Conservation (phyloP, 2,797 vertebrate species). For the Pseudochirops cupreus region DNA sequence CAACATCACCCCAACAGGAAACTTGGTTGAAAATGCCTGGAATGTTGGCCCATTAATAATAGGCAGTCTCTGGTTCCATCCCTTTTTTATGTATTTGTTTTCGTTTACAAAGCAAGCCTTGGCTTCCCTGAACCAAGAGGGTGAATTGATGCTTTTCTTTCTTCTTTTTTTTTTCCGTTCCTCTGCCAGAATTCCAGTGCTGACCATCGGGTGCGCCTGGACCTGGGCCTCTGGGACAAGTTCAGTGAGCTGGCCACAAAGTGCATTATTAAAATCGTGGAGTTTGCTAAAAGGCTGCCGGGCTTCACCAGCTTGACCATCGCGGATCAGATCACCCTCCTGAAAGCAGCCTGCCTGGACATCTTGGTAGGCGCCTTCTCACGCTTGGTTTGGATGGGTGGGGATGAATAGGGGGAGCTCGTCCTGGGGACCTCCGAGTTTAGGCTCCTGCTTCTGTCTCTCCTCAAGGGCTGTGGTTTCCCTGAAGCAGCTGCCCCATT, state of each 20-base stretch:
- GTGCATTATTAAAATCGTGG: conserved; percentile 99
- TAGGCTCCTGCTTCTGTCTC: neutral
- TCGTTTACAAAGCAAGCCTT: conserved; percentile 31
- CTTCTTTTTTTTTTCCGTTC: neutral
- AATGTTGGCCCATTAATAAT: neutral
- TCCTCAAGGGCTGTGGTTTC: neutral
- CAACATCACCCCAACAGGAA: conserved; percentile 63
- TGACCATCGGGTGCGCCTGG: conserved; percentile 95
- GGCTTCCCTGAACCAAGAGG: conserved; percentile 27
- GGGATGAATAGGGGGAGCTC: neutral
- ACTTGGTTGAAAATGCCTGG: conserved; percentile 65
- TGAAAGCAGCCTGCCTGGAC: conserved; percentile 97
- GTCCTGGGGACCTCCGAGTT: neutral
- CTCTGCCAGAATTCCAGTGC: conserved; percentile 92
- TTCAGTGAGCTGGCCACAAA: conserved; percentile 98
- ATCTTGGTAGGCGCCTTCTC: conserved; percentile 91
- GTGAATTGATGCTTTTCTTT: conserved; percentile 31
- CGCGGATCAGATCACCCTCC: conserved; percentile 96
- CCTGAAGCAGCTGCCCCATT: neutral
- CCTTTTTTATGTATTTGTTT: conserved; percentile 50
- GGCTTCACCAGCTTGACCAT: conserved; percentile 96
- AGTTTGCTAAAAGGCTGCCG: conserved; percentile 96
- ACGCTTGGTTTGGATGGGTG: rapidly evolving
- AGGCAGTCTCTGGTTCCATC: conserved; percentile 48
- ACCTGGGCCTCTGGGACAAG: conserved; percentile 97